These are phyloP conservation scores for Ostrea denselamellosa DNA, from an alignment of 1,140 invertebrate genomes.

Conservation along the genomic window DNA sequence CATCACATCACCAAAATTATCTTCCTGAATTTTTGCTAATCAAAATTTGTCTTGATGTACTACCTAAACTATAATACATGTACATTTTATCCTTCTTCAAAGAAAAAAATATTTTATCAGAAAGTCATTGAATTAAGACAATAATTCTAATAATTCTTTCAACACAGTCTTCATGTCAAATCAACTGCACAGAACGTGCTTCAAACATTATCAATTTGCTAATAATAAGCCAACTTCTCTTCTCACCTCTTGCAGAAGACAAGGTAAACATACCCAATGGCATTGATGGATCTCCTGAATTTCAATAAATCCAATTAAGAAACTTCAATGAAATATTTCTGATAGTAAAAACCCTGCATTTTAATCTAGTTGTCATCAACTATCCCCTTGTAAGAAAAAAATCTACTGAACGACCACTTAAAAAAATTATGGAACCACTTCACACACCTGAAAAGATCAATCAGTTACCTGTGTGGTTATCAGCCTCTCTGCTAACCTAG, in stretches of 20 bases:
- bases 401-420: neutral
- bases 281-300: neutral
- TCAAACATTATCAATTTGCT: neutral
- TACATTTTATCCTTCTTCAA: too few species aligned
- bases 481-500: slow-evolving; percentile 6
- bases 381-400: neutral
- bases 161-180: too few species aligned
- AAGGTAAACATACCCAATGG: neutral
- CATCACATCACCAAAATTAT: too few species aligned
- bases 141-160: too few species aligned
- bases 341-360: neutral
- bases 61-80: too few species aligned
- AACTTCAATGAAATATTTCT: neutral
- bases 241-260: neutral
- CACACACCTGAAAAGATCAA: slow-evolving; percentile 26
- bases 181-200: too few species aligned
- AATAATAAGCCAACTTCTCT: neutral
- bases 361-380: neutral
- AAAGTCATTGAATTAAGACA: too few species aligned
- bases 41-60: too few species aligned
- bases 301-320: slow-evolving; percentile 11
- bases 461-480: neutral
- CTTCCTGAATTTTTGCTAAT: too few species aligned
- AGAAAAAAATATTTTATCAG: too few species aligned
- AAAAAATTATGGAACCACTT: slow-evolving; percentile 3